phyloP scores from a whole-genome alignment of 2,888 invertebrate species.

The Ormia ochracea region DNA sequence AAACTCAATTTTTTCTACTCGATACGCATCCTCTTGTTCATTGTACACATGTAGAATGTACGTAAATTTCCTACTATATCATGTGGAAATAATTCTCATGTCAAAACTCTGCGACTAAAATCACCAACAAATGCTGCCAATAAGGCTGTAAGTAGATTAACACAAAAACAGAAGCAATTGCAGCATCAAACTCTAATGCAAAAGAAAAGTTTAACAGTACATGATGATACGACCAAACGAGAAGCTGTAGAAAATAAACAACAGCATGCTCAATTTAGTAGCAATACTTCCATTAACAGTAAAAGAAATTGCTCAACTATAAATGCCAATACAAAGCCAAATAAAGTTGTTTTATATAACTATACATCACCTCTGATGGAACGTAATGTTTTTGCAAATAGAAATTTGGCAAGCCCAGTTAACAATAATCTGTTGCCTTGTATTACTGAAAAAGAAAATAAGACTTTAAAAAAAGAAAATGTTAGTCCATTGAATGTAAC shows the following conservation, averaged over 20 bases:
- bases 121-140: conserved; percentile 70
- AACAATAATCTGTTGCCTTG: conserved; percentile 32
- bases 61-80: conserved; percentile 74
- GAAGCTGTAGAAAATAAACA: conserved; percentile 22
- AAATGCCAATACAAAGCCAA: neutral
- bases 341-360: conserved; percentile 47
- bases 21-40: neutral
- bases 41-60: conserved; percentile 64
- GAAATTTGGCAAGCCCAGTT: neutral
- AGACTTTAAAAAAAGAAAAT: conserved; percentile 77
- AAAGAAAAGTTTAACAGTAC: conserved; percentile 38
- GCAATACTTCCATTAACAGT: conserved; percentile 21
- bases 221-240: conserved; percentile 28
- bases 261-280: conserved; percentile 9
- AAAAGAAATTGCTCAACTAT: conserved; percentile 15
- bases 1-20: neutral
- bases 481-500: conserved; percentile 75
- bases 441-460: conserved; percentile 1
- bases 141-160: conserved; percentile 52
- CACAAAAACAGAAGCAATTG: conserved; percentile 29
- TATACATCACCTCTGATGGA: conserved; percentile 69
- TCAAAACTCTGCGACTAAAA: conserved; percentile 73
- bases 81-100: conserved; percentile 61
- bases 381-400: conserved; percentile 65
- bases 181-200: conserved; percentile 30